These are phyloP conservation scores for Netelia inedita DNA, from an alignment of 2,888 invertebrate genomes.

Conservation along the genomic window DNA sequence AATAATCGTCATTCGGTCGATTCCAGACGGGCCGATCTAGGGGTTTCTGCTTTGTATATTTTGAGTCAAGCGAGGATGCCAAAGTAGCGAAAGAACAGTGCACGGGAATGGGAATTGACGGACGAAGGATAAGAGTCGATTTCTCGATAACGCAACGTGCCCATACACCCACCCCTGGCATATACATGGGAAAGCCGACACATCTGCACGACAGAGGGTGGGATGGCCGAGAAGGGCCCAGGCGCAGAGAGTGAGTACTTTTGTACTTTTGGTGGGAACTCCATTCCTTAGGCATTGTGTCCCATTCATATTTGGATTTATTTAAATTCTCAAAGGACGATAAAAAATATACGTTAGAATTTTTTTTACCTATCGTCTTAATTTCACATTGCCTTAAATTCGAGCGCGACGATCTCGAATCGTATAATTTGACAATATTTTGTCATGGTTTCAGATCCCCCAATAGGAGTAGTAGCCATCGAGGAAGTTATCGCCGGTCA, in stretches of 20 bases:
- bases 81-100: conserved; percentile 97
- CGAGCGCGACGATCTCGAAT: no score
- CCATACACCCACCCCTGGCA: conserved; percentile 98
- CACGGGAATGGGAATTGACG: conserved; percentile 97
- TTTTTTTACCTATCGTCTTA: no score
- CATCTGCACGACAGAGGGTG: conserved; percentile 84
- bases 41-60: conserved; percentile 99
- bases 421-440: not conserved
- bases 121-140: conserved; percentile 96
- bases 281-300: not conserved
- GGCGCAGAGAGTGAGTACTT: conserved; percentile 87
- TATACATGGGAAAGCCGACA: conserved; percentile 98
- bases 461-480: conserved; percentile 86
- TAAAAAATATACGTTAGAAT: no score
- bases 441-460: conserved; percentile 21
- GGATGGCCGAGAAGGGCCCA: conserved; percentile 85
- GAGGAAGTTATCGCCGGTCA: conserved; percentile 88
- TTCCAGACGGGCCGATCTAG: conserved; percentile 95
- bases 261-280: conserved; percentile 20
- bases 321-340: no score
- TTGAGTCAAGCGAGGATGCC: conserved; percentile 94
- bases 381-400: no score
- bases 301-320: no score
- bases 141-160: conserved; percentile 98
- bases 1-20: conserved; percentile 63